Base-by-base conservation (phyloP, 1,140 invertebrate species). In the Penaeus indicus region DNA sequence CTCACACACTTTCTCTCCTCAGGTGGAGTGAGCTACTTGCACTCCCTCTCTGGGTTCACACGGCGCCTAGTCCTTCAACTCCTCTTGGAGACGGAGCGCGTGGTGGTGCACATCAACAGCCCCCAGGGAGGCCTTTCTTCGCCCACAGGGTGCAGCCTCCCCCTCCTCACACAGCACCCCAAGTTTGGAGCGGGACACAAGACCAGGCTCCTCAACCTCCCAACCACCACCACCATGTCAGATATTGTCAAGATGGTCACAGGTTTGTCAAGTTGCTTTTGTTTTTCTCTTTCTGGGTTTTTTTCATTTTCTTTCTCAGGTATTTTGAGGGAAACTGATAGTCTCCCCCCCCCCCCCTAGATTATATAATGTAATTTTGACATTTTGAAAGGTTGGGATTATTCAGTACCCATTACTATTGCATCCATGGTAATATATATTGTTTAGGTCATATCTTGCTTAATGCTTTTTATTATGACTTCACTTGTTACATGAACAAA, bases 21-120 rank as follows among this genome's bases (percentile, higher is more conserved):
- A 89, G 81, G 86, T 93, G 94, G 94, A 91, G 92, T 93, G 7
- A 92, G 92, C 89, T 94, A 94, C 91, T 92, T 94, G 2, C 94
- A 94, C 79, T 95, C 95, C 11, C 96, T 98, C 90, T 97, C 96
- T 21, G 97, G 97, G 19, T 98, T 98, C 92, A 97, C 97, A 19
- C 94, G 97, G 32, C 95, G 97, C 86, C 93, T 98, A 47, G 95
- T 98, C 82, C 93, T 98, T 16, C 97, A 98, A 92, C 62, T 90
- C 38, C 61, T 90, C 38, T 61, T 90, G 64, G 97, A 98, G 92
- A 97, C 96, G 91, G 95, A 97, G 64, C 94, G 95, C 18, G 95
- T 94, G 22, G 86, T 91, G 61, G 89, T 97, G 4, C 95, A 95
- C 72, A 94, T 97, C 42, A 95, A 94, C 32, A 91, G 91, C 25